A percentile compares a stretch with the other conserved stretches of the same genome.
phyloP scores from a whole-genome alignment of 2,888 invertebrate genomes.

The Frankliniella fusca region DNA sequence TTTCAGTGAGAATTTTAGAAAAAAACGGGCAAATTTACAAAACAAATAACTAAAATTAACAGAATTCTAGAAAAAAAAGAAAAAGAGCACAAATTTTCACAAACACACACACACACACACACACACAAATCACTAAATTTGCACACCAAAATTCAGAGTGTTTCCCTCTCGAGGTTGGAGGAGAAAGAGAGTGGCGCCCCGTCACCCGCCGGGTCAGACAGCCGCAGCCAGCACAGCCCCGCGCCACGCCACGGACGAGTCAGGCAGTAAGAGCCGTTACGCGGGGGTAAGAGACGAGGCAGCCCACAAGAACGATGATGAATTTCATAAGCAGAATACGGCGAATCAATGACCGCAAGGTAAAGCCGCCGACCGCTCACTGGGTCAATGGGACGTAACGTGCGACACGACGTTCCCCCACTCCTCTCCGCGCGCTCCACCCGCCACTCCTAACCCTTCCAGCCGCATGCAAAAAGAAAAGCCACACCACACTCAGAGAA shows the following conservation, averaged over 20 bases:
- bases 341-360: constrained; percentile 15
- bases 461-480: not conserved
- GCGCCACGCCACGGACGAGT: not conserved
- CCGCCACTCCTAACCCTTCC: not conserved
- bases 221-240: not conserved
- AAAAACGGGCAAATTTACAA: no score
- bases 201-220: no score
- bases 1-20: no score
- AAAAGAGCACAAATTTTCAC: no score
- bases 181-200: not conserved
- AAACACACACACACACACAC: no score
- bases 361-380: not conserved
- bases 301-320: not conserved
- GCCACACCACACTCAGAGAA: no score
- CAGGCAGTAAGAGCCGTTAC: not conserved
- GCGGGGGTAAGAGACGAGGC: not conserved
- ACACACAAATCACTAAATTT: no score
- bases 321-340: constrained; percentile 13
- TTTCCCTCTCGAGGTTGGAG: no score
- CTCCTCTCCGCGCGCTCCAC: not conserved
- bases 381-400: constrained; percentile 5
- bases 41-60: no score
- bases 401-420: not conserved
- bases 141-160: no score
- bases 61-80: no score